Conservation (phyloP, 1,140 invertebrate species). For the Eupristina koningsbergeri region DNA sequence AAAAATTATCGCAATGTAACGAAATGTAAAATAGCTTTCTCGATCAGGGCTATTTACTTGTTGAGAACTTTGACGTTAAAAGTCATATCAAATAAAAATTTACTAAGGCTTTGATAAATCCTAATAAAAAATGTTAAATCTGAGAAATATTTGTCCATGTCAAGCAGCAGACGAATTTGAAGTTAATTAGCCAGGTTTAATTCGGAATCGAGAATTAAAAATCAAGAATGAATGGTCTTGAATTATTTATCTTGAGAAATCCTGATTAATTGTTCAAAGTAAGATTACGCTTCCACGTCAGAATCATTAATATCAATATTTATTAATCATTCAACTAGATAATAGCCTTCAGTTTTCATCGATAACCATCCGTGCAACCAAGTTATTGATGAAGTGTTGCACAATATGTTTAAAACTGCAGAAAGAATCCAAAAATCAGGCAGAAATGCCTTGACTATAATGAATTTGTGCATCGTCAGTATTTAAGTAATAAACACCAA, state of each 20-base stretch:
- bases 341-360: neutral
- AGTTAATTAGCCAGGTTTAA: neutral
- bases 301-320: neutral
- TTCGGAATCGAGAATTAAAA: neutral
- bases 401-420: neutral
- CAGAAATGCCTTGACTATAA: neutral
- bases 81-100: neutral
- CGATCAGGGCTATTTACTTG: too few species aligned
- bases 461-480: conserved; percentile 7
- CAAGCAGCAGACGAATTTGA: neutral
- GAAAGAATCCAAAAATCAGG: neutral
- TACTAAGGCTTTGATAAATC: neutral
- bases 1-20: neutral
- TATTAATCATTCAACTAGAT: neutral
- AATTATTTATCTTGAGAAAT: neutral
- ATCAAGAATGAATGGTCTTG: neutral
- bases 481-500: conserved; percentile 25
- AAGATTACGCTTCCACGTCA: neutral
- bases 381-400: neutral
- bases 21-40: neutral
- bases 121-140: too few species aligned
- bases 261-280: neutral
- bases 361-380: neutral
- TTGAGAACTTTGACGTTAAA: neutral
- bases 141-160: neutral